Evolutionary conservation across 2,113 vertebrate species (phyloP), one percentile per base, ranked within the genome.

Genomic region (Bubo bubo): DNA sequence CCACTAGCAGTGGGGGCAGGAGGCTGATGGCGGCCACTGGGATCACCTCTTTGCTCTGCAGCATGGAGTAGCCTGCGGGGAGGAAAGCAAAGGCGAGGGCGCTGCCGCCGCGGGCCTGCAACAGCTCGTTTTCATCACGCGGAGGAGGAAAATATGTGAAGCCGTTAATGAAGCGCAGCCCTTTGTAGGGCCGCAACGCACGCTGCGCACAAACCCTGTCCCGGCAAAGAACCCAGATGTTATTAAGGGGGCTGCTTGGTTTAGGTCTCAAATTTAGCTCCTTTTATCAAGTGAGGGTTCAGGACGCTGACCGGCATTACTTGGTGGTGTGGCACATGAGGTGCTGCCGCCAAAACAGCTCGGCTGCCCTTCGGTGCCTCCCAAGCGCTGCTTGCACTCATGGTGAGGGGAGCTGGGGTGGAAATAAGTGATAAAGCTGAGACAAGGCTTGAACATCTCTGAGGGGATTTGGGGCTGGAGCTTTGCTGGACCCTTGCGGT

Each of bases 11-110:
- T 1, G 98, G 99, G 32, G 99, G 99, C 49, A 99, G 98, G 81
- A 99, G 96, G 89, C 99, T 99, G 87, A 99, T 98, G 72, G 98
- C 98, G 6, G 99, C 99, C 91, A 99, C 99, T 0, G 98, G 98
- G 92, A 99, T 98, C 80, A 99, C 98, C 41, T 99, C 99, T 82
- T 98, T 98, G 96, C 98, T 98, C 83, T 98, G 98, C 70, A 99
- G 97, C 97, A 98, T 98, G 62, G 98, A 98, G 95, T 98, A 99
- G 18, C 98, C 99, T 99, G 95, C 2, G 3, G 89, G 92, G 85
- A 95, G 79, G 84, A 93, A 96, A 94, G 93, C 81, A 68, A 49
- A 73, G 81, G 60, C 2, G 24, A 91, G 63, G 32, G 27, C 3
- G n/a, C 63, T 71, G 55, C 73, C 4, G 14, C 62, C 30, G 21